These are phyloP conservation scores for Amphiprion ocellaris DNA, from an alignment of 2,113 vertebrate species.

Conservation along the genomic window DNA sequence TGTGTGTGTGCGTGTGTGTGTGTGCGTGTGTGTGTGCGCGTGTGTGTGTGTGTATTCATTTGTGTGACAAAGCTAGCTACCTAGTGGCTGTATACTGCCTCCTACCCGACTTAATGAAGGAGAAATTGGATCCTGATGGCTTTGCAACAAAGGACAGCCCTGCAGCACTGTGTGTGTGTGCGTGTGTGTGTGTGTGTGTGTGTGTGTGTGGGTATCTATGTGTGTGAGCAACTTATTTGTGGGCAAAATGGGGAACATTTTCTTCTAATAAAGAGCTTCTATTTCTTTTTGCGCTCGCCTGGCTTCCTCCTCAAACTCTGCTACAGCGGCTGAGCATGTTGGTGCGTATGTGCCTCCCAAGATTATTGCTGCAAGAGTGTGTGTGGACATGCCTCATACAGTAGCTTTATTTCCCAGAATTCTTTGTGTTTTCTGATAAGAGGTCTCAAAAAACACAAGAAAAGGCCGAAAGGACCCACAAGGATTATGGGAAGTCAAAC, in stretches of 20 bases:
- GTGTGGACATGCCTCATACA: background rate
- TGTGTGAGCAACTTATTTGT: slow-evolving; percentile 38
- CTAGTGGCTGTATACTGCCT: slow-evolving; percentile 45
- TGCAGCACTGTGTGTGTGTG: slow-evolving; percentile 36
- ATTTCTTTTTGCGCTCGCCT: slow-evolving; percentile 44
- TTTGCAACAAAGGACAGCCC: slow-evolving; percentile 65
- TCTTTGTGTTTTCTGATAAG: background rate
- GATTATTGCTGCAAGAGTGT: background rate
- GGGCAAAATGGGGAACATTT: slow-evolving; percentile 61
- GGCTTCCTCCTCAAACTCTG: slow-evolving; percentile 45
- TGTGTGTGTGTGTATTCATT: slow-evolving; percentile 27
- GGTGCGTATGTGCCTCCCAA: background rate
- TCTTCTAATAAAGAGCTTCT: slow-evolving; percentile 59
- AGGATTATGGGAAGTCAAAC: no score
- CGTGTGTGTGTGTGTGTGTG: background rate
- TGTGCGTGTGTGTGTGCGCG: slow-evolving; percentile 22
- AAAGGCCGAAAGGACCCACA: no score
- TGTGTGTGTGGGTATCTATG: background rate
- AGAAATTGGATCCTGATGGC: slow-evolving; percentile 72
- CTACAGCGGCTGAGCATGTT: slow-evolving; percentile 1
- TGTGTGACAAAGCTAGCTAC: slow-evolving; percentile 28
- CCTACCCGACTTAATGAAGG: slow-evolving; percentile 61
- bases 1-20: slow-evolving; percentile 31
- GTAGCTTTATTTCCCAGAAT: slow-evolving; percentile 34
- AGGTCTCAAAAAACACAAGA: background rate